Conservation (phyloP, 1,140 invertebrate genomes). For the Teleopsis dalmanni region DNA sequence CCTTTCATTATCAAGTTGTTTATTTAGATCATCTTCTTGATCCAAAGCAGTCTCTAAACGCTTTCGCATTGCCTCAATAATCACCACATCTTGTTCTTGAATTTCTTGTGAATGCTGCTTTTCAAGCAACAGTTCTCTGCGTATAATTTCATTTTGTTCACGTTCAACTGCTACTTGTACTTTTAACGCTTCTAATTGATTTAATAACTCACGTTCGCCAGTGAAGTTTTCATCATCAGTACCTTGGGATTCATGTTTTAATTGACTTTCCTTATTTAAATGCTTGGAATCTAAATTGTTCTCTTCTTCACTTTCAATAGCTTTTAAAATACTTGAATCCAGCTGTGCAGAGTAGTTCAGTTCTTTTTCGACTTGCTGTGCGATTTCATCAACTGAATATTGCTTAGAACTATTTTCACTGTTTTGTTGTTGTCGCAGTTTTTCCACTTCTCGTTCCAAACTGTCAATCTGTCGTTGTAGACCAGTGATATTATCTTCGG, state of each 20-base stretch:
- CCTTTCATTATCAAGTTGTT: conserved; percentile 50
- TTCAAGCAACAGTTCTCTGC: conserved; percentile 47
- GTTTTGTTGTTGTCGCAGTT: conserved; percentile 20
- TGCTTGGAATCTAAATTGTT: conserved; percentile 45
- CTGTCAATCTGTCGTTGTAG: conserved; percentile 19
- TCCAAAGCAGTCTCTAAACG: conserved; percentile 54
- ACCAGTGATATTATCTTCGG: conserved; percentile 10
- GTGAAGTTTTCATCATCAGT: conserved; percentile 39
- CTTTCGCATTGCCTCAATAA: conserved; percentile 55
- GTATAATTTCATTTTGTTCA: conserved; percentile 46
- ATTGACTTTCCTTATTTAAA: conserved; percentile 40
- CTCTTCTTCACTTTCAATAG: conserved; percentile 47
- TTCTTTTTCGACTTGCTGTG: conserved; percentile 51
- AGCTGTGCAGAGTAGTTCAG: conserved; percentile 53
- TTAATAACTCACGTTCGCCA: conserved; percentile 34
- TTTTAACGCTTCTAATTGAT: conserved; percentile 39
- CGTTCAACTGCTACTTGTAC: conserved; percentile 45
- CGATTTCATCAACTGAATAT: conserved; percentile 52
- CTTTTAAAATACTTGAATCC: conserved; percentile 52
- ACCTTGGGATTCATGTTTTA: conserved; percentile 31
- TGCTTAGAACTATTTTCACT: conserved; percentile 33
- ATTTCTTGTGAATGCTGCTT: conserved; percentile 47
- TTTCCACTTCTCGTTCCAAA: conserved; percentile 30
- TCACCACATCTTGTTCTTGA: conserved; percentile 53
- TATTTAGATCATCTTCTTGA: conserved; percentile 55